phyloP scores from a whole-genome alignment of 2,888 invertebrate species.

The Orthosia cruda region DNA sequence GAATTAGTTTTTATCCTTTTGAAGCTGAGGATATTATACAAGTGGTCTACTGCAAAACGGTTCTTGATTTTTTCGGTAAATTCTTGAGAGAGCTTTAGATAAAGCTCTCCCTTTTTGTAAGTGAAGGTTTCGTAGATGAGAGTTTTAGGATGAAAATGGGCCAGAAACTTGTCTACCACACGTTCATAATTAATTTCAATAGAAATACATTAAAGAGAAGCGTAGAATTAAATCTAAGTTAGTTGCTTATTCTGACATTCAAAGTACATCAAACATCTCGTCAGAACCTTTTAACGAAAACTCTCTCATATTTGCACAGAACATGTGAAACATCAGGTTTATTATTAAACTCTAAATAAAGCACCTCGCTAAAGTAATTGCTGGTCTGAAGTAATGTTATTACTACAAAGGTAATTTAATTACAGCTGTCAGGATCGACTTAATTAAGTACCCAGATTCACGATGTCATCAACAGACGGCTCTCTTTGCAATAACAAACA shows the following conservation, averaged over 20 bases:
- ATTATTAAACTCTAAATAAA: constrained; percentile 61
- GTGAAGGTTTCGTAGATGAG: neutral
- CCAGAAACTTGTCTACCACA: neutral
- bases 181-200: neutral
- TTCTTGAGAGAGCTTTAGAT: neutral
- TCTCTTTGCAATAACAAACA: constrained; percentile 47
- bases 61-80: neutral
- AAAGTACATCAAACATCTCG: constrained; percentile 16
- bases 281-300: constrained; percentile 25
- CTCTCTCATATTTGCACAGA: constrained; percentile 20
- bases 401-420: constrained; percentile 64
- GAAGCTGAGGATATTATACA: neutral
- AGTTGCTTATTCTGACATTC: constrained; percentile 19
- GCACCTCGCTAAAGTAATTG: constrained; percentile 58
- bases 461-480: constrained; percentile 52
- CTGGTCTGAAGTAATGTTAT: constrained; percentile 60
- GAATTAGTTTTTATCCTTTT: constrained; percentile 6
- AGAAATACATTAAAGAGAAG: neutral
- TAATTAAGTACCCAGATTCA: constrained; percentile 60
- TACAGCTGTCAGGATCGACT: constrained; percentile 56
- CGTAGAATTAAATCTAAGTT: neutral
- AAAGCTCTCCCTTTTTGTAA: neutral
- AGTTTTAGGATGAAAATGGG: neutral
- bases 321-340: constrained; percentile 49
- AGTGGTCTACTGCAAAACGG: neutral